Conservation (phyloP, 2,888 invertebrate genomes). For the Sussaba pulchella region DNA sequence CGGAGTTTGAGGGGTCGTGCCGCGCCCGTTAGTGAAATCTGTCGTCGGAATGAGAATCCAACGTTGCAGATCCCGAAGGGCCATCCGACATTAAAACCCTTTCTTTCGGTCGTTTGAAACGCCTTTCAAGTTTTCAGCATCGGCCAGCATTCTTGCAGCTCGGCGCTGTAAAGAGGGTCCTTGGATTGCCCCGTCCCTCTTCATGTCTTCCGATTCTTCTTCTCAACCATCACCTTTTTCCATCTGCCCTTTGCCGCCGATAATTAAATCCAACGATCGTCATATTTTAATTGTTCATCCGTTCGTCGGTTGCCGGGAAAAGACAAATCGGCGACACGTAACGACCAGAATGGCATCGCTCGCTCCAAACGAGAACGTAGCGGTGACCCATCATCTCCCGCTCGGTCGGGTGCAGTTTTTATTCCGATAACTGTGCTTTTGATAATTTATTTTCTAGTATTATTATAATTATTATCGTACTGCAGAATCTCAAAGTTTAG, state of each 20-base stretch:
- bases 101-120: constrained; percentile 80
- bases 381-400: constrained; percentile 21
- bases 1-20: constrained; percentile 54
- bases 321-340: constrained; percentile 44
- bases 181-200: constrained; percentile 26
- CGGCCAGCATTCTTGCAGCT: constrained; percentile 77
- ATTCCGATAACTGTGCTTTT: constrained; percentile 1
- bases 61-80: constrained; percentile 28
- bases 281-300: constrained; percentile 83
- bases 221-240: constrained; percentile 50
- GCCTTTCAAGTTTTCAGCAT: constrained; percentile 82
- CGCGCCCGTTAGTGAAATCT: constrained; percentile 41
- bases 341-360: constrained; percentile 65
- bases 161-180: constrained; percentile 48
- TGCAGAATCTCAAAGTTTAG: no score
- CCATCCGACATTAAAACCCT: constrained; percentile 66
- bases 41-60: constrained; percentile 35
- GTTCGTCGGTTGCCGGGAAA: constrained; percentile 46
- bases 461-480: no score
- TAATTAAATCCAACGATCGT: constrained; percentile 84
- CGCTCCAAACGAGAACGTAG: constrained; percentile 67
- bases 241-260: constrained; percentile 77
- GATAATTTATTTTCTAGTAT: constrained; percentile 15
- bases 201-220: constrained; percentile 28
- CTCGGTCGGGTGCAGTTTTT: constrained; percentile 1